A percentile compares a stretch with the other conserved stretches of the same genome.
Evolutionary conservation across 2,888 invertebrate genomes (phyloP).

Genomic region (Latheticus oryzae): DNA sequence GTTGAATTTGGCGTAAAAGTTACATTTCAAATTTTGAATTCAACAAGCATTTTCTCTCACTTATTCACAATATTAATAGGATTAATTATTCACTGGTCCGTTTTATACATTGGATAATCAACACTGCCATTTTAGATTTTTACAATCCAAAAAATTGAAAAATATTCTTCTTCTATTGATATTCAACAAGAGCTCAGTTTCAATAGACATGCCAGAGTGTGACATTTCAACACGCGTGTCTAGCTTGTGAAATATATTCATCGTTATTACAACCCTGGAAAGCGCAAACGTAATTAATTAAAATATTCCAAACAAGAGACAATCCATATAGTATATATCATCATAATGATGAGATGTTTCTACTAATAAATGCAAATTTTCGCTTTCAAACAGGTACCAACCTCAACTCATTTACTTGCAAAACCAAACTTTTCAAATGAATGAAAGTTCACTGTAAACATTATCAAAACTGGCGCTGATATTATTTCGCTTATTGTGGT

Average conservation of each 20-base stretch:
- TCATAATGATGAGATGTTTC: no score
- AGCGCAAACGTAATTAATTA: slow-evolving; percentile 29
- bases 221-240: slow-evolving; percentile 39
- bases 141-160: neutral
- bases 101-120: no score
- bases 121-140: neutral
- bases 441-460: slow-evolving; percentile 15
- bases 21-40: slow-evolving; percentile 29
- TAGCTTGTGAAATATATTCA: slow-evolving; percentile 37
- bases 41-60: slow-evolving; percentile 20
- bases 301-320: slow-evolving; percentile 21
- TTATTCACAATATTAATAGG: slow-evolving; percentile 14
- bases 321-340: no score
- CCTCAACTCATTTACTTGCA: slow-evolving; percentile 21
- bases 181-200: slow-evolving; percentile 45
- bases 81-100: slow-evolving; percentile 20
- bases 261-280: slow-evolving; percentile 12
- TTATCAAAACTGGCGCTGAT: slow-evolving; percentile 15
- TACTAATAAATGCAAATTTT: no score
- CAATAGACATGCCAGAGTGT: slow-evolving; percentile 40
- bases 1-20: slow-evolving; percentile 35
- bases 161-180: slow-evolving; percentile 33
- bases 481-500: slow-evolving; percentile 34
- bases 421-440: slow-evolving; percentile 11
- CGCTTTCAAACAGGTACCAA: neutral